phyloP scores from a whole-genome alignment of 2,797 vertebrate genomes.

The Lagocephalus sceleratus region DNA sequence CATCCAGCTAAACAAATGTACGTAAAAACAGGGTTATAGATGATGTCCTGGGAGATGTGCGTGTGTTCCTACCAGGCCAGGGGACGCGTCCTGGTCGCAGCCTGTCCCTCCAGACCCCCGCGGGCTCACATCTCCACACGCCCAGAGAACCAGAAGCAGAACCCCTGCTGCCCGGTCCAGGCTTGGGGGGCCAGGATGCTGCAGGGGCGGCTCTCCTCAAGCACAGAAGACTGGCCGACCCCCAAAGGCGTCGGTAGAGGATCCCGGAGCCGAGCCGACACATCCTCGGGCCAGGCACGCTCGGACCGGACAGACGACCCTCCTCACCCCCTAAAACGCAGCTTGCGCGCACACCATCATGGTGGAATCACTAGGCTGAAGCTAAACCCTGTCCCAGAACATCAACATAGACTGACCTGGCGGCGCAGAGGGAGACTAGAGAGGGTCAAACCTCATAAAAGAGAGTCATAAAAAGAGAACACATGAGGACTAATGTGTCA shows the following conservation, averaged over 20 bases:
- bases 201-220: not conserved
- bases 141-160: constrained; percentile 1
- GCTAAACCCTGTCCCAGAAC: not conserved
- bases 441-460: not conserved
- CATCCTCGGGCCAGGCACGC: constrained; percentile 21
- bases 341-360: constrained; percentile 50
- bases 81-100: constrained; percentile 34
- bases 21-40: too few relatives aligned
- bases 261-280: constrained; percentile 5
- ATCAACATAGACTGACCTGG: not conserved
- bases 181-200: not conserved
- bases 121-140: constrained; percentile 12
- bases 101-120: constrained; percentile 7
- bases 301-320: too few relatives aligned
- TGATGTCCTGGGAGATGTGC: too few relatives aligned
- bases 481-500: not conserved
- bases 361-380: not conserved
- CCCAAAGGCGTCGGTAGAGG: constrained; percentile 25
- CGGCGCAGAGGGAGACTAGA: not conserved
- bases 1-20: too few relatives aligned
- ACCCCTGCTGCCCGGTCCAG: constrained; percentile 16
- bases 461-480: too few relatives aligned
- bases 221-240: constrained; percentile 4
- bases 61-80: constrained; percentile 50
- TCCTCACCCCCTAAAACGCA: constrained; percentile 13